Evolutionary conservation across 1,140 invertebrate species (phyloP), one percentile per base, ranked within the genome.

Genomic region (Macrobrachium nipponense): DNA sequence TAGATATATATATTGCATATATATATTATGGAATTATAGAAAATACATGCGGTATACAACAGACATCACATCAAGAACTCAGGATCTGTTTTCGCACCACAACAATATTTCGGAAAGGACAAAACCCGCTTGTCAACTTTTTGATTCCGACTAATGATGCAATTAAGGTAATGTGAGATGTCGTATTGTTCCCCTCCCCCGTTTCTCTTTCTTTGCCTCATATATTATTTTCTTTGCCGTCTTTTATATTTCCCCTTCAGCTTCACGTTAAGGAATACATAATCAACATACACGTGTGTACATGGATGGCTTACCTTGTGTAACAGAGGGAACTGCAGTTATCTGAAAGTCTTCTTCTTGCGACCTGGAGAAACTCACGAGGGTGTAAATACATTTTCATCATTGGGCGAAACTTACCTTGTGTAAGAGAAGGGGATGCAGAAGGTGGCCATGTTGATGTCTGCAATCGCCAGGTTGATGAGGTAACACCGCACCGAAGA

Each of bases 391-490:
- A 68, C 8, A 66, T 20, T 23, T 6, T 76, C 14, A n/a, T 12
- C n/a, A n/a, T 61, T 17, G 18, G 36, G 5, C 59, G 14, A 2
- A 66, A 90, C 90, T 89, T 87, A 91, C 88, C 90, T 90, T 15
- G 91, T 92, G 81, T 92, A 92, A 6, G 92, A 92, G 88, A 92
- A 92, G 4, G 92, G 92, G 18, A 92, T 92, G 58, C 91, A 92
- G 85, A 92, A 92, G 1, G 91, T 85, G 0, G 91, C 91, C 92
- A 92, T 92, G 51, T 90, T 90, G 62, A 92, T 89, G 78, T 92
- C 92, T 20, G 91, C 90, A 14, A 91, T 87, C 0, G 92, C 91
- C 72, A 92, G 83, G 87, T 92, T 92, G 76, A 92, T 90, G 5
- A 92, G 90, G 82, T 91, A 92, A 12, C 90, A 90, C 60, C 91